Conservation (phyloP, 2,797 vertebrate genomes). For the Pelodytes ibericus region DNA sequence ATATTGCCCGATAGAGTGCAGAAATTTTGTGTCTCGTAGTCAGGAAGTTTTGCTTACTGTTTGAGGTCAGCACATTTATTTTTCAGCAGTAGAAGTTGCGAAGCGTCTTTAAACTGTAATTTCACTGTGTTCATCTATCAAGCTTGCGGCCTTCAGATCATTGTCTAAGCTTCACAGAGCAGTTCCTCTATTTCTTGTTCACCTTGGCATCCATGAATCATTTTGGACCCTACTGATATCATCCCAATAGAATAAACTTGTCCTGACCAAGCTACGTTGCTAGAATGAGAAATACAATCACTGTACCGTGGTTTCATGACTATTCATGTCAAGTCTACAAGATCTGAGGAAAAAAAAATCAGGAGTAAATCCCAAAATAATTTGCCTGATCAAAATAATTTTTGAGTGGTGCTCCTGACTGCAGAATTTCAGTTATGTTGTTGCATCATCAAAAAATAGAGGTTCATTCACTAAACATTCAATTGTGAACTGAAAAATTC, state of each 20-base stretch:
- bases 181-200: constrained; percentile 41
- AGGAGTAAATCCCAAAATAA: too few species aligned
- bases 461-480: too few species aligned
- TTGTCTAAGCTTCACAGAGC: constrained; percentile 57
- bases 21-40: constrained; percentile 62
- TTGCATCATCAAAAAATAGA: too few species aligned
- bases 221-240: constrained; percentile 56
- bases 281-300: neutral
- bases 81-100: constrained; percentile 56
- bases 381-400: too few species aligned
- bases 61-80: constrained; percentile 66
- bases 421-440: too few species aligned
- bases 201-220: constrained; percentile 60
- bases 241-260: constrained; percentile 5
- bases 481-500: too few species aligned
- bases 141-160: constrained; percentile 57
- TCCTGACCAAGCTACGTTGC: neutral
- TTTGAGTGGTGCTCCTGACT: too few species aligned
- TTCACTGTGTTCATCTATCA: constrained; percentile 66
- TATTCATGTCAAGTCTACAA: too few species aligned
- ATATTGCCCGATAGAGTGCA: constrained; percentile 1
- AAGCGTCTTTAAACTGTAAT: constrained; percentile 62
- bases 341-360: too few species aligned
- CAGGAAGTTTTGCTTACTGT: constrained; percentile 60
- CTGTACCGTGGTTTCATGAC: too few species aligned